These are phyloP conservation scores for Lacanobia wlatinum DNA, from an alignment of 2,888 invertebrate species.

Conservation along the genomic window DNA sequence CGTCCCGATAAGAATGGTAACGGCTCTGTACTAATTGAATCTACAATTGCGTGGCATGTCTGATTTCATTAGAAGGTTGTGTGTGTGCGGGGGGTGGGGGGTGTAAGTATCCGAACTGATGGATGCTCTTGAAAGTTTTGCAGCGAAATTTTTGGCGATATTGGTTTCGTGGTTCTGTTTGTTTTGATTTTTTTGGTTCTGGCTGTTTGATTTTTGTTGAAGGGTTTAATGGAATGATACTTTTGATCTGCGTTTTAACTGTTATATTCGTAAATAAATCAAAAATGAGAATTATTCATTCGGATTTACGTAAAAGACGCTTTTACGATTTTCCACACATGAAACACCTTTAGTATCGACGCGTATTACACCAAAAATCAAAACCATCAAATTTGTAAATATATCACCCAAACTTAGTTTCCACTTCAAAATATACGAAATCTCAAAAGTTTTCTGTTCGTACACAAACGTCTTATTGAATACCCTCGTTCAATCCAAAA, in stretches of 20 bases:
- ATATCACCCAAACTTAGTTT: constrained; percentile 62
- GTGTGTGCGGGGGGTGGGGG: constrained; percentile 77
- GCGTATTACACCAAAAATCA: constrained; percentile 16
- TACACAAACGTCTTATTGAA: constrained; percentile 67
- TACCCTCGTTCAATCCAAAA: constrained; percentile 73
- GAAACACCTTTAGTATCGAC: constrained; percentile 20
- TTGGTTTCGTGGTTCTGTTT: constrained; percentile 64
- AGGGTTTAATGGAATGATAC: constrained; percentile 9
- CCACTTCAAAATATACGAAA: constrained; percentile 60
- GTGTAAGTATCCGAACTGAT: constrained; percentile 68
- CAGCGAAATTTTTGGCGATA: constrained; percentile 70
- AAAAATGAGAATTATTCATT: background rate
- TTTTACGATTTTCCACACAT: background rate
- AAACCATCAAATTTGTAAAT: constrained; percentile 60
- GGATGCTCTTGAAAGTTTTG: constrained; percentile 71
- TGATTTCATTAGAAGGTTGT: constrained; percentile 86
- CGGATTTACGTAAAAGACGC: background rate
- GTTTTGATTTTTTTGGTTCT: constrained; percentile 15
- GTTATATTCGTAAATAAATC: background rate
- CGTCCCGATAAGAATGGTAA: constrained; percentile 90
- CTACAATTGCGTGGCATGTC: constrained; percentile 89
- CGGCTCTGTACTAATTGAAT: constrained; percentile 90
- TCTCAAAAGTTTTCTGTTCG: constrained; percentile 63
- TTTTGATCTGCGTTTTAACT: constrained; percentile 9
- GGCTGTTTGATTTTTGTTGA: constrained; percentile 10